Percentiles rank a stretch among this genome's conserved stretches.
phyloP scores from a whole-genome alignment of 2,888 invertebrate species.

The Lucinisca nassula region DNA sequence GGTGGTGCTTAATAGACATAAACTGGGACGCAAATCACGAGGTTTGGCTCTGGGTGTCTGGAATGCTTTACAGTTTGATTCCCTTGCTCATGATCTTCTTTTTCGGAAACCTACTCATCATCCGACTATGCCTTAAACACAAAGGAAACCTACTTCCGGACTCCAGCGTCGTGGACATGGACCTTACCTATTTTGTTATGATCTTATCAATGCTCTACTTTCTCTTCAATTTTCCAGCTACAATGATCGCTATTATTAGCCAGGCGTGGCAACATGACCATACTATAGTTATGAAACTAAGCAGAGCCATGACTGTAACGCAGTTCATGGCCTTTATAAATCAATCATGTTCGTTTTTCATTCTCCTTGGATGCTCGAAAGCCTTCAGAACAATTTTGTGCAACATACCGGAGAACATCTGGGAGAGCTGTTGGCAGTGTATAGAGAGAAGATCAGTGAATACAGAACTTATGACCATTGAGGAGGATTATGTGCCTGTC shows the following conservation, averaged over 20 bases:
- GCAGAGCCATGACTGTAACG: neutral
- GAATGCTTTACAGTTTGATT: slow-evolving; percentile 76
- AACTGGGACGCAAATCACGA: neutral
- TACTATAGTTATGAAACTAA: neutral
- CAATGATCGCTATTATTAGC: slow-evolving; percentile 31
- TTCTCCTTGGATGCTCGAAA: slow-evolving; percentile 41
- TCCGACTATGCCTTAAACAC: slow-evolving; percentile 69
- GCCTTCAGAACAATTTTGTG: slow-evolving; percentile 41
- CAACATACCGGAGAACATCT: neutral
- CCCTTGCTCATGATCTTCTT: slow-evolving; percentile 77
- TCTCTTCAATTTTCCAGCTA: slow-evolving; percentile 65
- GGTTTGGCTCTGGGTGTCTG: slow-evolving; percentile 82
- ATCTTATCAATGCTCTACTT: slow-evolving; percentile 63
- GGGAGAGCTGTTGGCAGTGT: neutral
- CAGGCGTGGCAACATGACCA: neutral
- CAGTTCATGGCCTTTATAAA: slow-evolving; percentile 42
- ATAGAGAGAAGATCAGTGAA: neutral
- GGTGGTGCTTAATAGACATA: slow-evolving; percentile 42
- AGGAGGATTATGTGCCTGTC: neutral
- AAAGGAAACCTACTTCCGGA: slow-evolving; percentile 57
- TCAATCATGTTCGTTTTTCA: slow-evolving; percentile 35
- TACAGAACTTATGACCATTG: neutral
- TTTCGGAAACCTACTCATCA: slow-evolving; percentile 69
- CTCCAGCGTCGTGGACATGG: slow-evolving; percentile 50
- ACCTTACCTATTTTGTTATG: slow-evolving; percentile 65